Percentiles rank a stretch among this genome's conserved stretches.
Evolutionary conservation across 2,113 vertebrate species (phyloP).

Genomic region (Anolis sagrei): DNA sequence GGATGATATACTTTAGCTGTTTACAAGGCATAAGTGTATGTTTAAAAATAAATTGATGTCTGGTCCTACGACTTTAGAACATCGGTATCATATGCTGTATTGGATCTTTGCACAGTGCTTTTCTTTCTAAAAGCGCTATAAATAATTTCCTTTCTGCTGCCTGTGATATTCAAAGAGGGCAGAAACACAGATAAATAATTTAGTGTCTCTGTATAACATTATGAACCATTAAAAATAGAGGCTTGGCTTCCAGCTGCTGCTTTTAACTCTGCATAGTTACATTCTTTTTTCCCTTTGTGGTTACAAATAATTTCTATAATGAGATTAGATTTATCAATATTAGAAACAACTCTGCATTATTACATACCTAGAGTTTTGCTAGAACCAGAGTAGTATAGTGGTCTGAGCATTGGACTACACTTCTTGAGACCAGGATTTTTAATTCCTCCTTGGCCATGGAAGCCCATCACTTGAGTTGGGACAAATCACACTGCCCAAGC

Average conservation of each 20-base stretch:
- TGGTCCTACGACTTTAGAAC: background rate
- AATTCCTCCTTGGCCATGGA: no score
- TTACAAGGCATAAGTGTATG: slow-evolving; percentile 12
- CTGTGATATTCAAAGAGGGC: slow-evolving; percentile 6
- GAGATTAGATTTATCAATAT: slow-evolving; percentile 8
- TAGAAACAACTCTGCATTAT: background rate
- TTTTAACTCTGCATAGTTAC: background rate
- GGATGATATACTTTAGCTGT: background rate
- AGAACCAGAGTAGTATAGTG: no score
- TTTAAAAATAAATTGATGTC: background rate
- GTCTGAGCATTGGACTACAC: no score
- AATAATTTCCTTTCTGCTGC: slow-evolving; percentile 19
- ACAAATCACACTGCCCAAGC: no score
- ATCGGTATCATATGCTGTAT: slow-evolving; percentile 6
- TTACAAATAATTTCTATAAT: slow-evolving; percentile 39
- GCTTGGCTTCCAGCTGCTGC: slow-evolving; percentile 37
- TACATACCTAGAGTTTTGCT: slow-evolving; percentile 15
- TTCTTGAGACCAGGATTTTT: no score
- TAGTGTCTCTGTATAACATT: slow-evolving; percentile 13
- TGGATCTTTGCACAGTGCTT: slow-evolving; percentile 1
- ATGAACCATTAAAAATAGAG: slow-evolving; percentile 34
- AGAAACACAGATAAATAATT: slow-evolving; percentile 49
- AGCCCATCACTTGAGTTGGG: no score
- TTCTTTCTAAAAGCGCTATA: slow-evolving; percentile 25
- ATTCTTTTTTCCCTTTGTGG: background rate